Base-by-base conservation (phyloP, 53 echinoderm and acorn worm genomes). In the Zoroaster sp. region DNA sequence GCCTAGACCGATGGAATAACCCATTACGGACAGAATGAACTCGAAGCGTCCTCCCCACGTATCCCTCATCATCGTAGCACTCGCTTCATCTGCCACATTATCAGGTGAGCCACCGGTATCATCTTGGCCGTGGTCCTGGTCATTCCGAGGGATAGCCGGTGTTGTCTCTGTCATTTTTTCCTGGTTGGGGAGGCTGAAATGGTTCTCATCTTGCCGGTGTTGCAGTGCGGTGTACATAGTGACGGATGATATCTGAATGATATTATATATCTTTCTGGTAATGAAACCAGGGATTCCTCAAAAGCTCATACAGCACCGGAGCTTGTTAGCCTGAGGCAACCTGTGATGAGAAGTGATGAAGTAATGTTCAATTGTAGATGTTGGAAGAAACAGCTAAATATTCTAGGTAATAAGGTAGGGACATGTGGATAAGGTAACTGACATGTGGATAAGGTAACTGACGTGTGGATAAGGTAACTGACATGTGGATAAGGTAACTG, bases 1-100 rank as follows among this genome's bases (percentile, higher is more conserved):
- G 7, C 93, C 93, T 6, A 93, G 93, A 12, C 93, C 93, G 18
- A 93, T 93, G 75, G 93, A 91, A 40, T 93, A 93, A 34, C 93
- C 93, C 80, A 93, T 83, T 32, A 87, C 87, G 36, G 93, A 93
- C 32, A 93, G 63, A 5, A 93, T 46, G 66, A 93, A 93, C 69
- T 93, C 93, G 6, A 91, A 12, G 45, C 83, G 80, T 15, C 76
- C 88, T 14, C 83, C 88, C 93, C 93, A 93, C 18, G 87, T 87
- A 18, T 65, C 93, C 43, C 91, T 41, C 31, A n/a, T n/a, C n/a
- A n/a, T n/a, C n/a, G 31, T 2, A 1, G 21, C 74, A 25, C 10
- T 23, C 23, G 43, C 59, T 17, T 33, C 30, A 4, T 63, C 31
- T 4, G 75, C 21, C 18, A 40, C 87, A 20, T 40, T 15, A 2